Conservation (phyloP, 1,140 invertebrate genomes). For the Gonioctena quinquepunctata region DNA sequence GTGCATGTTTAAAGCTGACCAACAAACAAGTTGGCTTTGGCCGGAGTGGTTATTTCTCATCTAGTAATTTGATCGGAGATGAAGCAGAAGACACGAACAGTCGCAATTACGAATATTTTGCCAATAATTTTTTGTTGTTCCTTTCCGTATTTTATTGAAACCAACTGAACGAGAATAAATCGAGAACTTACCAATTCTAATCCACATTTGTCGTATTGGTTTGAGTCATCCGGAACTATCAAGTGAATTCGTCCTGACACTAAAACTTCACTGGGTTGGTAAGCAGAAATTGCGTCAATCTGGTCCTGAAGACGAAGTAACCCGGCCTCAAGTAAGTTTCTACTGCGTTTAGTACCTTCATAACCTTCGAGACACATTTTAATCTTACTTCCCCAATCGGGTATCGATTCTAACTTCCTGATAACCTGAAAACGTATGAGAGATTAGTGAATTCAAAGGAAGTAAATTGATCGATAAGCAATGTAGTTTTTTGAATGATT, state of each 20-base stretch:
- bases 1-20: too few species aligned
- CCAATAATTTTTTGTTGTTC: too few species aligned
- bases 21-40: too few species aligned
- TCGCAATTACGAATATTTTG: too few species aligned
- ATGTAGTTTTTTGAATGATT: too few species aligned
- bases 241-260: slow-evolving; percentile 42
- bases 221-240: slow-evolving; percentile 45
- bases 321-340: slow-evolving; percentile 30
- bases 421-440: slow-evolving; percentile 36
- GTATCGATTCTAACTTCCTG: slow-evolving; percentile 25
- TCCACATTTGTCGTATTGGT: slow-evolving; percentile 49
- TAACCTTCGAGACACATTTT: slow-evolving; percentile 33
- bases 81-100: too few species aligned
- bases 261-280: slow-evolving; percentile 31
- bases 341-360: slow-evolving; percentile 27
- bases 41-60: too few species aligned
- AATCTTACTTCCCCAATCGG: slow-evolving; percentile 34
- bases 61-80: too few species aligned
- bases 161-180: too few species aligned
- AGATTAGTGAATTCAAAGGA: too few species aligned
- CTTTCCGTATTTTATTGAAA: too few species aligned
- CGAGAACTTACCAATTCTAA: slow-evolving; percentile 43
- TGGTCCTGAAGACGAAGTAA: slow-evolving; percentile 35
- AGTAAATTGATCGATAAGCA: too few species aligned
- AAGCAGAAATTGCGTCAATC: slow-evolving; percentile 34